A percentile compares a stretch with the other conserved stretches of the same genome.
Evolutionary conservation across 2,797 vertebrate species (phyloP).

Genomic region (Cossypha caffra): DNA sequence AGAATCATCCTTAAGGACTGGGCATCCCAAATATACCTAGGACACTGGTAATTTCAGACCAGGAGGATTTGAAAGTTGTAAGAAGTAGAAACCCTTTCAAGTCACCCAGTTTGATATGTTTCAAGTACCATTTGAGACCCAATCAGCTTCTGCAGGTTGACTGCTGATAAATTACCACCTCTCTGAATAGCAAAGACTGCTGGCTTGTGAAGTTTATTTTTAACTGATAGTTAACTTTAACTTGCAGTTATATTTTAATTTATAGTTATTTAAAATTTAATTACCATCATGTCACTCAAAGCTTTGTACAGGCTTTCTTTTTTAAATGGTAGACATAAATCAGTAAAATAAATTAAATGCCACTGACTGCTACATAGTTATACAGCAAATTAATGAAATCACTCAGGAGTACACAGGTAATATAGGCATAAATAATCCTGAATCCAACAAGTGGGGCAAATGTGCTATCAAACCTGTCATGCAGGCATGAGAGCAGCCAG

Average conservation of each 20-base stretch:
- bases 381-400: conserved; percentile 62
- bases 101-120: background rate
- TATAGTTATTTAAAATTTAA: conserved; percentile 70
- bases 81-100: background rate
- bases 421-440: conserved; percentile 45
- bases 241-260: conserved; percentile 61
- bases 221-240: conserved; percentile 67
- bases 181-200: conserved; percentile 39
- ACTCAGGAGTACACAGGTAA: conserved; percentile 32
- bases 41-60: background rate
- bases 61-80: background rate
- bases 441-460: conserved; percentile 40
- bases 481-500: background rate
- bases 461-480: background rate
- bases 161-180: conserved; percentile 41
- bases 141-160: conserved; percentile 10
- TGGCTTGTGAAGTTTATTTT: conserved; percentile 63
- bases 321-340: conserved; percentile 56
- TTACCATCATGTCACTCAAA: conserved; percentile 56
- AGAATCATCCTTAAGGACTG: background rate
- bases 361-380: conserved; percentile 49
- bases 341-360: conserved; percentile 68
- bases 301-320: conserved; percentile 45
- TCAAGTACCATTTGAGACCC: background rate
- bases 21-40: background rate